A percentile compares a stretch with the other conserved stretches of the same genome.
phyloP scores from a whole-genome alignment of 2,797 vertebrate species.

The Coregonus ussuriensis region DNA sequence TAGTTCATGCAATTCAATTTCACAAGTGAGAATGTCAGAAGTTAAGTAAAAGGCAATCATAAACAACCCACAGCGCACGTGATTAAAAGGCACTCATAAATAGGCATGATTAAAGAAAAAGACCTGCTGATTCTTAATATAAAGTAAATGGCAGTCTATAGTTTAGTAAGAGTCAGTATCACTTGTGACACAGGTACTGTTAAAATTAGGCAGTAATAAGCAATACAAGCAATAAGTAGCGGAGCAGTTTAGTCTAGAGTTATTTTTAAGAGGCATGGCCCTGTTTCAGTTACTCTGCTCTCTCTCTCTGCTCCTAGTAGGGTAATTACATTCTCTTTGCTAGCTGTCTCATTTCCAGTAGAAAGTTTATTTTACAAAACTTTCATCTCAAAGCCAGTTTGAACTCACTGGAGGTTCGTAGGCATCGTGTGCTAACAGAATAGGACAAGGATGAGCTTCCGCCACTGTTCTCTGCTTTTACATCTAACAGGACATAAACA shows the following conservation, averaged over 20 bases:
- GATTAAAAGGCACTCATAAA: too few relatives aligned
- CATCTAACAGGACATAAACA: background rate
- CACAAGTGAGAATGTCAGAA: too few relatives aligned
- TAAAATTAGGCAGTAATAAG: background rate
- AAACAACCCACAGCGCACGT: too few relatives aligned
- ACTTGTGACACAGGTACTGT: background rate
- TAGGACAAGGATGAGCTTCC: background rate
- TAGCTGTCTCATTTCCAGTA: background rate
- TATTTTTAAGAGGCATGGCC: background rate
- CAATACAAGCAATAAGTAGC: background rate
- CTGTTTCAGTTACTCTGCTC: background rate
- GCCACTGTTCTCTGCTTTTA: background rate
- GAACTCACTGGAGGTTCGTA: background rate
- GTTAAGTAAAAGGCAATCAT: too few relatives aligned
- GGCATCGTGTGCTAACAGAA: background rate
- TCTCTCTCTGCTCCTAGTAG: background rate
- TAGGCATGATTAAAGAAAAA: too few relatives aligned
- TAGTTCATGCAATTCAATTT: too few relatives aligned
- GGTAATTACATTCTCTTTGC: slow-evolving; percentile 1
- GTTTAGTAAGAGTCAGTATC: too few relatives aligned
- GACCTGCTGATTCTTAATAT: too few relatives aligned
- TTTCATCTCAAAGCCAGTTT: background rate
- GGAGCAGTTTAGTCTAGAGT: background rate
- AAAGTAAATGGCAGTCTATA: background rate
- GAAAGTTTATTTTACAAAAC: slow-evolving; percentile 5